phyloP scores from a whole-genome alignment of 2,888 invertebrate species.

The Asteroscopus sphinx region DNA sequence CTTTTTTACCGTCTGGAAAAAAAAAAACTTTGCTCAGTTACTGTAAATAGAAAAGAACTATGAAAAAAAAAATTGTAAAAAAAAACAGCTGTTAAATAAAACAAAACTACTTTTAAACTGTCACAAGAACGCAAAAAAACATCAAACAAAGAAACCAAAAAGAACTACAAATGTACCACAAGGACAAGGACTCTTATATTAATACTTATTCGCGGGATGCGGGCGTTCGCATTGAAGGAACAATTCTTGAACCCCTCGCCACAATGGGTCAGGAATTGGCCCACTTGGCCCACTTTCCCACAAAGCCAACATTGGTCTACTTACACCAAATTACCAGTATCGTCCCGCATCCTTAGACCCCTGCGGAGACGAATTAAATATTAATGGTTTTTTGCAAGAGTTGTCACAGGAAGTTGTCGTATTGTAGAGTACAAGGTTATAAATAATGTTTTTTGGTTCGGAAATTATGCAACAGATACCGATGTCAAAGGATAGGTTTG shows the following conservation, averaged over 20 bases:
- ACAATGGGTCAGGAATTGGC: constrained; percentile 82
- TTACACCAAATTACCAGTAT: constrained; percentile 84
- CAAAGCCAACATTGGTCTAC: constrained; percentile 59
- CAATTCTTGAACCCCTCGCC: constrained; percentile 80
- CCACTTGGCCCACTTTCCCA: constrained; percentile 74
- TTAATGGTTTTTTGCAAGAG: constrained; percentile 67
- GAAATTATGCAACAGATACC: constrained; percentile 22
- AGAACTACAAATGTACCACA: constrained; percentile 28
- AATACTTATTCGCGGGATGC: constrained; percentile 84
- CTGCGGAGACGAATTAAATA: constrained; percentile 73
- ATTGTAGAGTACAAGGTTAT: constrained; percentile 33
- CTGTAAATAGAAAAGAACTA: too few relatives aligned
- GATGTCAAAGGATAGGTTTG: constrained; percentile 17
- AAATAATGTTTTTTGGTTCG: constrained; percentile 34
- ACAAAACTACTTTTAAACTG: background rate
- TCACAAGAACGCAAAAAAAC: constrained; percentile 19
- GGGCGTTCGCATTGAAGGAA: constrained; percentile 81
- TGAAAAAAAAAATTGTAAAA: too few relatives aligned
- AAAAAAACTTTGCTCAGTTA: too few relatives aligned
- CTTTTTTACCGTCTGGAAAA: too few relatives aligned
- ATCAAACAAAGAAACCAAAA: constrained; percentile 18
- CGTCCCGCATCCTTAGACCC: constrained; percentile 85
- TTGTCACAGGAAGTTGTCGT: constrained; percentile 50
- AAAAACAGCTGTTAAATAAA: too few relatives aligned
- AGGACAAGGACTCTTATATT: constrained; percentile 63